These are phyloP conservation scores for Teleogryllus oceanicus DNA, from an alignment of 2,888 invertebrate species.

Conservation along the genomic window DNA sequence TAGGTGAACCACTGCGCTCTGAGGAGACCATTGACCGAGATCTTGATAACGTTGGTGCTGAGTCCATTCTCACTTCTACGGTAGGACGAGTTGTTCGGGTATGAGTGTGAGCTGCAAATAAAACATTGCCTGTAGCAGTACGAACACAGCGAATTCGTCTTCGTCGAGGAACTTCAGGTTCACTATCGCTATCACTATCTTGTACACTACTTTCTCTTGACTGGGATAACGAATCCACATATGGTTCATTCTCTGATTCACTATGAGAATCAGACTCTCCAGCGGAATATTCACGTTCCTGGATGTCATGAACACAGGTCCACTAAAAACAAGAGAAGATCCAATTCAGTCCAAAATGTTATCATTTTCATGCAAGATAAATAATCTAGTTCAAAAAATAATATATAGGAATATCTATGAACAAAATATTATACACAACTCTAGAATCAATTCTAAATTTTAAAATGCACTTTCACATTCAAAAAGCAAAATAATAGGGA, in stretches of 20 bases:
- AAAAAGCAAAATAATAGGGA: too few relatives aligned
- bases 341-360: too few relatives aligned
- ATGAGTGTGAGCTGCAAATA: slow-evolving; percentile 27
- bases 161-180: slow-evolving; percentile 26
- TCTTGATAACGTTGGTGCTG: slow-evolving; percentile 30
- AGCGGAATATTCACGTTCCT: slow-evolving; percentile 54
- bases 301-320: slow-evolving; percentile 92
- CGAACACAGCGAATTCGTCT: slow-evolving; percentile 39
- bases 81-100: slow-evolving; percentile 20
- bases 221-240: not conserved
- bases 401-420: not conserved
- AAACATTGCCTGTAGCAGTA: slow-evolving; percentile 23
- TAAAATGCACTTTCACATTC: too few relatives aligned
- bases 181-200: slow-evolving; percentile 36
- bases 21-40: slow-evolving; percentile 24
- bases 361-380: not conserved
- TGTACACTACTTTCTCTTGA: not conserved
- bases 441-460: too few relatives aligned
- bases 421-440: not conserved
- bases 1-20: slow-evolving; percentile 12
- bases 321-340: slow-evolving; percentile 57
- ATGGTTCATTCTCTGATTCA: slow-evolving; percentile 23
- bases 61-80: slow-evolving; percentile 29
- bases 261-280: slow-evolving; percentile 42
- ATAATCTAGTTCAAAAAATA: not conserved